Percentiles rank a stretch among this genome's conserved stretches.
Conservation (phyloP, 2,888 invertebrate species). For the Conchocele bisecta region DNA sequence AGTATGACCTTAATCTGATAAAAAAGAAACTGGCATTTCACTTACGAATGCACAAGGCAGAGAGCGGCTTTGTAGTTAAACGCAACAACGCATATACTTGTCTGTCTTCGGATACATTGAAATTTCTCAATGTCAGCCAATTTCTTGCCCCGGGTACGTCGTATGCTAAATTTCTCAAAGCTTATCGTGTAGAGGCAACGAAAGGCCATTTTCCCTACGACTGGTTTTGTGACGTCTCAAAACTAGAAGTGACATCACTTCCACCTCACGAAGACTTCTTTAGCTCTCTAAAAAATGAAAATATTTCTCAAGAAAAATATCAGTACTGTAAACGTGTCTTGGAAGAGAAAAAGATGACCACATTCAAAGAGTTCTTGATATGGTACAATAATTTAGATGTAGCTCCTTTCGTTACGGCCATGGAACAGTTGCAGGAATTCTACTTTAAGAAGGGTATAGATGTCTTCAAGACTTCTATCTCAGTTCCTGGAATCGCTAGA, state of each 20-base stretch:
- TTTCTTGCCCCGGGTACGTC: not conserved
- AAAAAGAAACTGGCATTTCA: slow-evolving; percentile 12
- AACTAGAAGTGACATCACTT: not conserved
- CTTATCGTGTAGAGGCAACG: not conserved
- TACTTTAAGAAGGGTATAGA: too few species aligned
- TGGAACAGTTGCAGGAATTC: too few species aligned
- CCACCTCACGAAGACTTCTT: slow-evolving; percentile 12
- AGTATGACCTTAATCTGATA: slow-evolving; percentile 21
- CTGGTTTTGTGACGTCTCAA: not conserved
- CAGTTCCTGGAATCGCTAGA: too few species aligned
- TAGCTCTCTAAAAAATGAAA: not conserved
- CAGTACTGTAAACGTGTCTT: too few species aligned
- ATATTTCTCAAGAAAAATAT: not conserved
- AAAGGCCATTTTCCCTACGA: slow-evolving; percentile 20
- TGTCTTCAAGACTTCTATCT: too few species aligned
- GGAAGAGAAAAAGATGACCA: too few species aligned
- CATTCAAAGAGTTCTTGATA: too few species aligned
- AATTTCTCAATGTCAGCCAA: not conserved
- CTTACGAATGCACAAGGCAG: not conserved
- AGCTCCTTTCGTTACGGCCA: too few species aligned
- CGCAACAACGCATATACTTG: slow-evolving; percentile 15
- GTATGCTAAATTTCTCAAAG: slow-evolving; percentile 6
- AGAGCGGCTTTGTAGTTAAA: slow-evolving; percentile 17
- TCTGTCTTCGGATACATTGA: not conserved
- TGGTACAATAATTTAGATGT: too few species aligned